Conservation (phyloP, 2,888 invertebrate species). For the Drosophila engyochracea region DNA sequence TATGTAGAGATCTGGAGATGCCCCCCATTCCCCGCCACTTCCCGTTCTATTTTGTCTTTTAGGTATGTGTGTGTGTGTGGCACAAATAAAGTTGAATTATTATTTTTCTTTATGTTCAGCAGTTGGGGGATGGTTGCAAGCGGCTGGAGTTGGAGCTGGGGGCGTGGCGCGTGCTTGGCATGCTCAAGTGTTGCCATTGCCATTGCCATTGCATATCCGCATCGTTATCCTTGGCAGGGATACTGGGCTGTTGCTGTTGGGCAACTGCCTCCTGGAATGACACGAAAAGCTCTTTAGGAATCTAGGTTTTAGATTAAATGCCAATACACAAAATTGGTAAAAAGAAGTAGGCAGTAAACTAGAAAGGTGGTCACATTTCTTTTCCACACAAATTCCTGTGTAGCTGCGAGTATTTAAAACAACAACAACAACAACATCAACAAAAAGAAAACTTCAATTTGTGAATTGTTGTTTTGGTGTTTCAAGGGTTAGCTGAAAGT, state of each 20-base stretch:
- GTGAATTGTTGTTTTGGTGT: neutral
- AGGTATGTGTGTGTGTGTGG: conserved; percentile 55
- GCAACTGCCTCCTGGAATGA: conserved; percentile 44
- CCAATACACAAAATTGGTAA: conserved; percentile 44
- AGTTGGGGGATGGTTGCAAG: conserved; percentile 9
- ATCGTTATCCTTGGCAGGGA: conserved; percentile 65
- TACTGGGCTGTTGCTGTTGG: conserved; percentile 13
- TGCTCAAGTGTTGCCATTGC: conserved; percentile 73
- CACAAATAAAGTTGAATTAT: conserved; percentile 80
- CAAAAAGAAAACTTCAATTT: neutral
- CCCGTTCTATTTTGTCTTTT: conserved; percentile 6
- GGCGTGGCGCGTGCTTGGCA: conserved; percentile 72
- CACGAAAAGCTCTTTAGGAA: conserved; percentile 65
- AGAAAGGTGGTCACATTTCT: conserved; percentile 32
- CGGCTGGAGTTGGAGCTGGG: conserved; percentile 1
- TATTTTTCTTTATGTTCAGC: conserved; percentile 73
- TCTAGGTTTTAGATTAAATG: conserved; percentile 62
- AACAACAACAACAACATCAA: neutral
- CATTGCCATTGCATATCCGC: conserved; percentile 69
- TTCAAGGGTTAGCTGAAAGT: conserved; percentile 9
- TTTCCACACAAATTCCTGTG: conserved; percentile 39
- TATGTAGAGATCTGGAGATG: conserved; percentile 19
- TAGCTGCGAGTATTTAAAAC: neutral
- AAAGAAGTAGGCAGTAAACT: neutral
- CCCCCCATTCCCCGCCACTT: neutral